A percentile compares a stretch with the other conserved stretches of the same genome.
phyloP scores from a whole-genome alignment of 2,888 invertebrate species.

The Fissipunctia ypsillon region DNA sequence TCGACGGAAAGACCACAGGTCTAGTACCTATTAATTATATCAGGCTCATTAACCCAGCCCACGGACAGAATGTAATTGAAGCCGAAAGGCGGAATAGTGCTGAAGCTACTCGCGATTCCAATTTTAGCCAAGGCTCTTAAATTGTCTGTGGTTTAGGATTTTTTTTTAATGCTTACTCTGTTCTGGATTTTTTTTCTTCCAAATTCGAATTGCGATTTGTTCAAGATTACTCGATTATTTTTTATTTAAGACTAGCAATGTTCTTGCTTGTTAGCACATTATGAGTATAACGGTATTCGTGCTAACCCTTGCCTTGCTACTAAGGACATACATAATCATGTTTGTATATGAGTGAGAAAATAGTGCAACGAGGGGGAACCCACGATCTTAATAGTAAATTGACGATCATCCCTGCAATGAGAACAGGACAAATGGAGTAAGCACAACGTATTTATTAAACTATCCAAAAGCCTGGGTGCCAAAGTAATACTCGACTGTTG shows the following conservation, averaged over 20 bases:
- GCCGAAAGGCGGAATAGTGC: background rate
- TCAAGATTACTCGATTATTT: background rate
- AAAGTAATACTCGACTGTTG: constrained; percentile 43
- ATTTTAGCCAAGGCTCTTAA: background rate
- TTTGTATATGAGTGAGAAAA: background rate
- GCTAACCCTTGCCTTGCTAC: background rate
- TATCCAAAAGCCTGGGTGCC: constrained; percentile 35
- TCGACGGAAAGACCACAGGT: constrained; percentile 91
- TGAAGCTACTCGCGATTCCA: background rate
- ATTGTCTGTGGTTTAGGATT: background rate
- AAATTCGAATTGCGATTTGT: constrained; percentile 23
- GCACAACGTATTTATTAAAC: constrained; percentile 3
- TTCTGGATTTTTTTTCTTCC: background rate
- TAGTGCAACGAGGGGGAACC: background rate
- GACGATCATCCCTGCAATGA: background rate
- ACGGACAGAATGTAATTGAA: constrained; percentile 4
- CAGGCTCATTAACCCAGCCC: constrained; percentile 75
- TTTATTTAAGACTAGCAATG: background rate
- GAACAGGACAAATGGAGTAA: constrained; percentile 20
- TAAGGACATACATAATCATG: background rate
- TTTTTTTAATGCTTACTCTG: constrained; percentile 25
- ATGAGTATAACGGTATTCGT: background rate
- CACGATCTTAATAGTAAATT: background rate
- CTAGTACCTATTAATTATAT: constrained; percentile 92
- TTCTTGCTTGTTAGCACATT: too few relatives aligned